A percentile compares a stretch with the other conserved stretches of the same genome.
These are phyloP conservation scores for Psittacula cyanocephala DNA, from an alignment of 2,113 vertebrate species.

Conservation along the genomic window DNA sequence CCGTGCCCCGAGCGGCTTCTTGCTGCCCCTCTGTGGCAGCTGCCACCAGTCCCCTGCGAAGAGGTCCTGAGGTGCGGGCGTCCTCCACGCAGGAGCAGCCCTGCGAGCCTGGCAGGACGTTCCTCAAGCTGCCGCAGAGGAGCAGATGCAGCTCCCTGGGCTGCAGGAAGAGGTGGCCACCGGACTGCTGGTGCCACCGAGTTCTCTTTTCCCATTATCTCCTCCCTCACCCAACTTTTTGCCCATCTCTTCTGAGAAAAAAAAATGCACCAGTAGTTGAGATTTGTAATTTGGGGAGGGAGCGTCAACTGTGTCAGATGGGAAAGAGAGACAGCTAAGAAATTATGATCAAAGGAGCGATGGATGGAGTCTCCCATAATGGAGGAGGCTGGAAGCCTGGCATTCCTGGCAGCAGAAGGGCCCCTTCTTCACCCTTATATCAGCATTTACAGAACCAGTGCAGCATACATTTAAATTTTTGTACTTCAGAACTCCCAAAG, in stretches of 20 bases:
- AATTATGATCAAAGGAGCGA: neutral
- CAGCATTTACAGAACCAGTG: neutral
- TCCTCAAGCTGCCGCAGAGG: neutral
- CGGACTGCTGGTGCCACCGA: neutral
- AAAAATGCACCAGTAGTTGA: neutral
- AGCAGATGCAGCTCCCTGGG: rapidly evolving
- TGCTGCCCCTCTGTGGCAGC: neutral
- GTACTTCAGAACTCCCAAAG: neutral
- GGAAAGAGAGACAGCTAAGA: neutral
- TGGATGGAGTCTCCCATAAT: rapidly evolving
- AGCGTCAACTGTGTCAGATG: neutral
- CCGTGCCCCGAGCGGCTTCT: neutral
- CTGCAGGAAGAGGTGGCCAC: neutral
- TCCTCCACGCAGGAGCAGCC: neutral
- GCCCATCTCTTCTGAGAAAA: neutral
- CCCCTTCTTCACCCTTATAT: neutral
- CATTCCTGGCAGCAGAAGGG: neutral
- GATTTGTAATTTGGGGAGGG: neutral
- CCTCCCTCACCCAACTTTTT: neutral
- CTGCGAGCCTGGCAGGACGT: neutral
- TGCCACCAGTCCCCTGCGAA: rapidly evolving
- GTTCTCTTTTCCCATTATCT: neutral
- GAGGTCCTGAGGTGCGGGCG: neutral
- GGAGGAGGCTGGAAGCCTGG: neutral
- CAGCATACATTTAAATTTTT: neutral